phyloP scores from a whole-genome alignment of 2,797 vertebrate genomes.

The Synaphobranchus kaupii region DNA sequence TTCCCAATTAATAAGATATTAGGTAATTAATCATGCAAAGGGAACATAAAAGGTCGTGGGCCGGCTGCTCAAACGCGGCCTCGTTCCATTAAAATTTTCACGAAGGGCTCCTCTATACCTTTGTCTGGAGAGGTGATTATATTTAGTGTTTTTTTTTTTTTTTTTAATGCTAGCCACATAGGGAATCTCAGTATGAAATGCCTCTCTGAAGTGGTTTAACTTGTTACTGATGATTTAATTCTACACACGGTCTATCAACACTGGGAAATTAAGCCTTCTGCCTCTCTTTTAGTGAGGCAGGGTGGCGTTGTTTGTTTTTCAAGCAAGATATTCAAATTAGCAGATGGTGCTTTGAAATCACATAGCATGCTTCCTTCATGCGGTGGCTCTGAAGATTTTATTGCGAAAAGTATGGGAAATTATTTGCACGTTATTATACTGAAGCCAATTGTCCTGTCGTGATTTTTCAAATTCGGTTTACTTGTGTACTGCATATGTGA shows the following conservation, averaged over 20 bases:
- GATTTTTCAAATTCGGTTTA: neutral
- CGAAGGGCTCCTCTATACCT: slow-evolving; percentile 22
- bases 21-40: slow-evolving; percentile 93
- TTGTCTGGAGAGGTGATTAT: neutral
- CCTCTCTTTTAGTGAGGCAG: neutral
- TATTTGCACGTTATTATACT: neutral
- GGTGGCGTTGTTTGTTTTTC: slow-evolving; percentile 8
- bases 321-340: slow-evolving; percentile 13
- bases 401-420: neutral
- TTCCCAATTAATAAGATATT: slow-evolving; percentile 93
- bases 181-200: neutral
- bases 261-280: neutral
- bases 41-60: slow-evolving; percentile 81
- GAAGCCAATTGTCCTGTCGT: neutral
- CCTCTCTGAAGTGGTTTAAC: slow-evolving; percentile 10
- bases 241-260: neutral
- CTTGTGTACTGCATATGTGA: neutral
- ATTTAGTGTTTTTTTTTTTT: neutral
- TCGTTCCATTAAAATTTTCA: slow-evolving; percentile 37
- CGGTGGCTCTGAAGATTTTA: neutral
- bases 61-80: slow-evolving; percentile 65
- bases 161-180: neutral
- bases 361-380: neutral
- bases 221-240: slow-evolving; percentile 10
- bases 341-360: neutral